Base-by-base conservation (phyloP, 1,140 invertebrate species). In the Drosophila insularis region DNA sequence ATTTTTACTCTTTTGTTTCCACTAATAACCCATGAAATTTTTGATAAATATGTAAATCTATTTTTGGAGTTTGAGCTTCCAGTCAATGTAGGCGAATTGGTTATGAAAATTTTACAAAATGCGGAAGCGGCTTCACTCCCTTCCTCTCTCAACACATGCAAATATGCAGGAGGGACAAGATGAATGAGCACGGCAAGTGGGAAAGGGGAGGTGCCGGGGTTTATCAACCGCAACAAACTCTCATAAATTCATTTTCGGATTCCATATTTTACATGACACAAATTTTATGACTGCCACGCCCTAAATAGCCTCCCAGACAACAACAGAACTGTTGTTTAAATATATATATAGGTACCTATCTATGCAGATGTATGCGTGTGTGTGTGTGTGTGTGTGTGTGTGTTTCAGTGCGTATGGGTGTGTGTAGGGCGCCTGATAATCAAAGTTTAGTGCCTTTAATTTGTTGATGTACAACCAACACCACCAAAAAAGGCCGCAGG, bases 161-260 rank as follows among this genome's bases (percentile, higher is more conserved):
- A 10, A 3, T 1, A 46, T 6, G 2, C 1, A 11, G 8, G n/a
- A 10, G 43, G 8, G 17, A 46, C 0, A 2, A 17, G 8, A 10
- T 46, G 17, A 46, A 46, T 10, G 43, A 21, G 17, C n/a, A n/a
- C n/a, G n/a, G n/a, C n/a, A n/a, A n/a, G n/a, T n/a, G 43, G 17
- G 7, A 11, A 23, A n/a, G 10, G 19, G 40, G 43, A 1, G 7
- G 7, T 7, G 4, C 7, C 27, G 5, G 27, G 27, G 27, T 27
- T 27, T 40, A 21, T 11, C 62, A 31, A 64, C 71, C 54, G 64
- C 63, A 78, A 68, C 72, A 71, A 78, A 72, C 50, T 74, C 76
- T 58, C 76, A 78, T 78, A 78, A 78, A 78, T 78, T 78, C 73
- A 75, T 78, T 78, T 50, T 75, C 56, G 64, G 71, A 78, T 75